Evolutionary conservation across 2,797 vertebrate genomes (phyloP).

Genomic region (Sternotherus odoratus): DNA sequence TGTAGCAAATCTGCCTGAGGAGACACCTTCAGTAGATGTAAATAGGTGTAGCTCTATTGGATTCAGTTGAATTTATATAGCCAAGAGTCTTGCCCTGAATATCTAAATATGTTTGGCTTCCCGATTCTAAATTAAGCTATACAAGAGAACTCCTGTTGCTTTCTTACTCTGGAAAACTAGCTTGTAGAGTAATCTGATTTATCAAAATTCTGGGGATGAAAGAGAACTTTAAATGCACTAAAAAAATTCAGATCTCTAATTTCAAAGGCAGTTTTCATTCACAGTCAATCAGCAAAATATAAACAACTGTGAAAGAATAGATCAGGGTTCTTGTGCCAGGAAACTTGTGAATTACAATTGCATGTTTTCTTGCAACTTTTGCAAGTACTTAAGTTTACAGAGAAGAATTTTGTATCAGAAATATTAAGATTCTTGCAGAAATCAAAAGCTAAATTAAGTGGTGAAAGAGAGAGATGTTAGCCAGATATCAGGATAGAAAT

Average conservation of each 20-base stretch:
- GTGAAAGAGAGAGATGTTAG: slow-evolving; percentile 15
- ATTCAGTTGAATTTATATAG: not conserved
- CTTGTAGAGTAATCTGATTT: slow-evolving; percentile 2
- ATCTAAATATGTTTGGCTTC: not conserved
- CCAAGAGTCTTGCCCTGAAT: not conserved
- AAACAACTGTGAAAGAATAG: not conserved
- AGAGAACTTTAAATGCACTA: slow-evolving; percentile 35
- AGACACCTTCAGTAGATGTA: not conserved
- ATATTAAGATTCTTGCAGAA: not conserved
- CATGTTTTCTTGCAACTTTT: not conserved
- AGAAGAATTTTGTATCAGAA: not conserved
- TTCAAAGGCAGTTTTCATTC: slow-evolving; percentile 50
- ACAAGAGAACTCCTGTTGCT: slow-evolving; percentile 6
- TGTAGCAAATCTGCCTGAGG: not conserved
- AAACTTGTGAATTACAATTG: not conserved
- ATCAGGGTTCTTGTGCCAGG: not conserved
- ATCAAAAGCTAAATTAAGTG: not conserved
- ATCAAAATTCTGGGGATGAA: slow-evolving; percentile 19
- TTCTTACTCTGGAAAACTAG: not conserved
- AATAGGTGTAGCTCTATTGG: not conserved
- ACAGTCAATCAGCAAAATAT: slow-evolving; percentile 26
- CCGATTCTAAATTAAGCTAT: not conserved
- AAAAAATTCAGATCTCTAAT: slow-evolving; percentile 41
- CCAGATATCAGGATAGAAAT: slow-evolving; percentile 23
- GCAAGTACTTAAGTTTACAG: not conserved